Percentiles rank a stretch among this genome's conserved stretches.
phyloP scores from a whole-genome alignment of 1,140 invertebrate species.

The Dinothrombium tinctorium region DNA sequence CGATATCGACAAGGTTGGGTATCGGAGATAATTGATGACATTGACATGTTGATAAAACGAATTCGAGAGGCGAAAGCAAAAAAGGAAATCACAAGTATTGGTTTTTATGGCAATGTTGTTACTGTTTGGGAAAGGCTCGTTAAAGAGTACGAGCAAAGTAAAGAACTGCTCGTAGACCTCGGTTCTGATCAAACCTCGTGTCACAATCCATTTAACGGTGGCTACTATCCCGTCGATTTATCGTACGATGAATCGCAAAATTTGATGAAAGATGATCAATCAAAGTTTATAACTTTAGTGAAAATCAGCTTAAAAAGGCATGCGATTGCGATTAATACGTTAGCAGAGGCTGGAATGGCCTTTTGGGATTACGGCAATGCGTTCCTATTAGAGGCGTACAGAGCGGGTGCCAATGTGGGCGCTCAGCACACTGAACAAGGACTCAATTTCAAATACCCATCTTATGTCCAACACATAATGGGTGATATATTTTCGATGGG shows the following conservation, averaged over 20 bases:
- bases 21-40: constrained; percentile 25
- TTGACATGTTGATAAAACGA: constrained; percentile 27
- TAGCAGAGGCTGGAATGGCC: constrained; percentile 30
- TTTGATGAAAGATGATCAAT: too few relatives aligned
- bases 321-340: constrained; percentile 32
- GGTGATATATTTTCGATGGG: constrained; percentile 43
- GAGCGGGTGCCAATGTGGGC: constrained; percentile 24
- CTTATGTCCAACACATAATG: constrained; percentile 46
- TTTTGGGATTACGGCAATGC: constrained; percentile 49
- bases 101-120: constrained; percentile 37
- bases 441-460: constrained; percentile 34
- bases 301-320: constrained; percentile 35
- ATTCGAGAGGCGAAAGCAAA: constrained; percentile 22
- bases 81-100: constrained; percentile 29
- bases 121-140: constrained; percentile 34
- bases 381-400: constrained; percentile 36
- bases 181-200: constrained; percentile 44
- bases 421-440: constrained; percentile 12
- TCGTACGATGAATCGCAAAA: constrained; percentile 19
- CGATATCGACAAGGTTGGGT: constrained; percentile 38
- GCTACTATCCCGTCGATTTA: constrained; percentile 37
- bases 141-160: constrained; percentile 27
- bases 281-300: constrained; percentile 29
- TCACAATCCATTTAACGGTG: constrained; percentile 38
- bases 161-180: constrained; percentile 34